phyloP scores from a whole-genome alignment of 2,888 invertebrate genomes.

The Polietes domitor region DNA sequence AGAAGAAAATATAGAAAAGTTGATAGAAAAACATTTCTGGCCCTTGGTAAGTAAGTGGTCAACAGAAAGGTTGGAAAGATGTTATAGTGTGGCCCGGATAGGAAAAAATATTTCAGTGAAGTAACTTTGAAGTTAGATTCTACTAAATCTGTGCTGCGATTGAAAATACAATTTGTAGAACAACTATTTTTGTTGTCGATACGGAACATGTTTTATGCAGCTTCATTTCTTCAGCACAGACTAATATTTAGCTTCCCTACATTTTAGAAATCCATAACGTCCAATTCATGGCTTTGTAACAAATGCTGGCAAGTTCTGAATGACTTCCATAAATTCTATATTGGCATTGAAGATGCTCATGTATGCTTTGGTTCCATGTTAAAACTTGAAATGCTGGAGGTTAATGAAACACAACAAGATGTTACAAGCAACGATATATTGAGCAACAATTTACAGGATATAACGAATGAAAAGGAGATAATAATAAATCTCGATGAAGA shows the following conservation, averaged over 20 bases:
- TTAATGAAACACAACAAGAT: neutral
- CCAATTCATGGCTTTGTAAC: conserved; percentile 68
- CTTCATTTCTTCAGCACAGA: too few species aligned
- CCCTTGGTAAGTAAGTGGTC: conserved; percentile 43
- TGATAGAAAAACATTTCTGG: conserved; percentile 60
- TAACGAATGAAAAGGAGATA: neutral
- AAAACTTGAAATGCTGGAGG: conserved; percentile 46
- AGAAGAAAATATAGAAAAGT: conserved; percentile 39
- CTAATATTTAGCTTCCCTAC: too few species aligned
- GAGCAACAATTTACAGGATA: too few species aligned
- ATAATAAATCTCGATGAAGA: neutral
- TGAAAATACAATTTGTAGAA: too few species aligned
- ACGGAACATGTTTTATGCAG: too few species aligned
- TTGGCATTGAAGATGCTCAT: conserved; percentile 71
- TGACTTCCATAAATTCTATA: conserved; percentile 73
- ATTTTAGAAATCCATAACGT: conserved; percentile 35
- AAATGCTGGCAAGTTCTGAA: conserved; percentile 73
- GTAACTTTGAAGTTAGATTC: too few species aligned
- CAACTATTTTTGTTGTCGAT: too few species aligned
- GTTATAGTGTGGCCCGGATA: too few species aligned
- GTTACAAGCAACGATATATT: too few species aligned
- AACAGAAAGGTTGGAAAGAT: neutral
- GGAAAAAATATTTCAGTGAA: too few species aligned
- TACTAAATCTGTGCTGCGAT: too few species aligned
- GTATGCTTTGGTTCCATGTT: conserved; percentile 61